Evolutionary conservation across 1,140 invertebrate genomes (phyloP).

Genomic region (Dreissena polymorpha): DNA sequence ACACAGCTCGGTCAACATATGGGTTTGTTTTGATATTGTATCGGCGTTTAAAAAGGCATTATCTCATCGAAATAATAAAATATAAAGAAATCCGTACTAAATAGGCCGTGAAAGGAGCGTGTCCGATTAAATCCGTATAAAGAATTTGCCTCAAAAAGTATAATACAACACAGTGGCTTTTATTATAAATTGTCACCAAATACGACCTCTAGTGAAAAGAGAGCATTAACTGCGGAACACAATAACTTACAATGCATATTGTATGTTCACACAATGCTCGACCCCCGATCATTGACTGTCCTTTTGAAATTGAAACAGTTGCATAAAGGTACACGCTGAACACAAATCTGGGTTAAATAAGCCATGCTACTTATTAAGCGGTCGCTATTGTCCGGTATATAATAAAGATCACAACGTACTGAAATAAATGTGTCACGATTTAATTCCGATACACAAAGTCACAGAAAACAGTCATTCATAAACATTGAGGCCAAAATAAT

Average conservation of each 20-base stretch:
- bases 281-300: not conserved
- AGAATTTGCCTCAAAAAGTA: too few species aligned
- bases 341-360: conserved; percentile 31
- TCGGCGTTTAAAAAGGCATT: too few species aligned
- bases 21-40: too few species aligned
- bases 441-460: not conserved
- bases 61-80: too few species aligned
- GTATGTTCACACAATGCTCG: conserved; percentile 31
- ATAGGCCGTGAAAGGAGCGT: too few species aligned
- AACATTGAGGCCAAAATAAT: too few species aligned
- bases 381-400: conserved; percentile 9
- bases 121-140: too few species aligned
- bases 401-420: conserved; percentile 10
- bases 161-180: too few species aligned
- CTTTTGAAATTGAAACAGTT: conserved; percentile 16
- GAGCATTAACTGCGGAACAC: not conserved
- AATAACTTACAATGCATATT: conserved; percentile 32
- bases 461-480: too few species aligned
- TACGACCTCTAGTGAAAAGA: not conserved
- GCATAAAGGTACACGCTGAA: not conserved
- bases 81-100: too few species aligned
- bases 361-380: conserved; percentile 32
- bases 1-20: too few species aligned
- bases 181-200: not conserved
- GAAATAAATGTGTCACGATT: conserved; percentile 39